Evolutionary conservation across 2,113 vertebrate species (phyloP), one percentile per base, ranked within the genome.

Genomic region (Poecilia latipinna): DNA sequence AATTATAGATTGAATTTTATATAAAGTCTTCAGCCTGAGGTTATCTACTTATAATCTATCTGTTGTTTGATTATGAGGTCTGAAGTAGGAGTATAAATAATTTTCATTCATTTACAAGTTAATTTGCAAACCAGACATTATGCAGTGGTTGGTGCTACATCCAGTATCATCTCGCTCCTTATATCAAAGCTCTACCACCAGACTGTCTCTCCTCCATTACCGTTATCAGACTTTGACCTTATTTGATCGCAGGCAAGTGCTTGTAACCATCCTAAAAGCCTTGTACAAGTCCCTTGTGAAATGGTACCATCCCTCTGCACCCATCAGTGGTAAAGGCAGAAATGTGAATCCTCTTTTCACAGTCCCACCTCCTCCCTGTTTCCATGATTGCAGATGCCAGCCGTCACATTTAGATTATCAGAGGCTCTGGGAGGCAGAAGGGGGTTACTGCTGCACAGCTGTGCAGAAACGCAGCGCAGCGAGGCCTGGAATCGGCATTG

Each of bases 321-420:
- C 44, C 66, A 1, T n/a, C 12, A 15, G 19, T 54, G 54, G 22
- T 13, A 22, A 12, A 70, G 37, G 51, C 73, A n/a, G 66, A 67
- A 80, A 44, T 62, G 57, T 73, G 2, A 62, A 57, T 77, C 13
- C 64, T 37, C 10, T n/a, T 65, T 68, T 61, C 67, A 42, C 67
- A 76, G 70, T 71, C 67, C 37, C 35, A 65, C 24, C 72, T 29
- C 35, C 12, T 17, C 32, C 28, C 54, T 57, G 12, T 42, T 62
- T 54, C 65, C 62, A 72, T 77, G 65, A 57, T 37, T 2, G 54
- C 68, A 74, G 61, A 67, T 42, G 57, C 61, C 37, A 73, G 72
- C 62, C 61, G 70, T 77, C 76, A 75, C 72, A 75, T 79, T 76
- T 84, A 70, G 75, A 78, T 78, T 51, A 70, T 66, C n/a, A 33